Evolutionary conservation across 2,113 vertebrate genomes (phyloP).

Genomic region (Rhipidura dahli): DNA sequence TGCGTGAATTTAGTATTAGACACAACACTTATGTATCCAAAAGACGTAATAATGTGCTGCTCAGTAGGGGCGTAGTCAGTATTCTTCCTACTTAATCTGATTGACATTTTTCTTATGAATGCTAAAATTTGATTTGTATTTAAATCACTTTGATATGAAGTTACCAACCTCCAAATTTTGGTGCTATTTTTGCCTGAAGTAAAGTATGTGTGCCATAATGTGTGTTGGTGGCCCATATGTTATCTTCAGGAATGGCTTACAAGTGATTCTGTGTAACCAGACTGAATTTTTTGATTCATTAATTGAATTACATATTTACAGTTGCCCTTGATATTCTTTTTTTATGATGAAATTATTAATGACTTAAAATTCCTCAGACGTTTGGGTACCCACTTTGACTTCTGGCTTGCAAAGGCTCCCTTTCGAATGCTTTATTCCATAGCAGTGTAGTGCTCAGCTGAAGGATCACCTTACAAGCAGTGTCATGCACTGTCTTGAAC

Average conservation of each 20-base stretch:
- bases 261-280: neutral
- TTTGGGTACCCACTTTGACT: neutral
- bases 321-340: neutral
- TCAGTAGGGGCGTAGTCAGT: neutral
- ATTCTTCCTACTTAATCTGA: neutral
- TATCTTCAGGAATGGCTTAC: neutral
- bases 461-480: neutral
- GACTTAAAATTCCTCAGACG: neutral
- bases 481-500: neutral
- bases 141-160: neutral
- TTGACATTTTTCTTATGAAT: neutral
- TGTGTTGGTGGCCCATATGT: neutral
- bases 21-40: neutral
- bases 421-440: neutral
- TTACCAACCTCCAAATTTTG: neutral
- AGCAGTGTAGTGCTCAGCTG: neutral
- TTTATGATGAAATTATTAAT: neutral
- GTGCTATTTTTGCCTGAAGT: neutral
- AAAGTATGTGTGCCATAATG: neutral
- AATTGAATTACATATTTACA: neutral
- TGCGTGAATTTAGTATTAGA: neutral
- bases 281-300: neutral
- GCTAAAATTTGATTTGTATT: neutral
- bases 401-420: neutral
- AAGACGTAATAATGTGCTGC: neutral